Conservation (phyloP, 2,113 vertebrate genomes). For the Chauna torquata region DNA sequence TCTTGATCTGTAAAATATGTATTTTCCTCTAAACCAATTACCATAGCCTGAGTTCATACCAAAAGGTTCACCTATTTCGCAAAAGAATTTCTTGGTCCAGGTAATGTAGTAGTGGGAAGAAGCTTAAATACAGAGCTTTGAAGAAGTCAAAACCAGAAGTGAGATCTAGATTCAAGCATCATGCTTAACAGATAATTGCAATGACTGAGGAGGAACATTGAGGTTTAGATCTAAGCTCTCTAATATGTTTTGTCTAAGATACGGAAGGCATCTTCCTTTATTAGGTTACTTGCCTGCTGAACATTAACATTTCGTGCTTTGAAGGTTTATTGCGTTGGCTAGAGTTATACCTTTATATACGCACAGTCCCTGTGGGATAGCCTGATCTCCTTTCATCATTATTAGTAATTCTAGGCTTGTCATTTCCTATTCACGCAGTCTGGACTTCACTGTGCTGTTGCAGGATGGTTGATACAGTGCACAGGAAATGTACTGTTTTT, state of each 20-base stretch:
- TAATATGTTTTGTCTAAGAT: slow-evolving; percentile 51
- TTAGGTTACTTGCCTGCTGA: slow-evolving; percentile 60
- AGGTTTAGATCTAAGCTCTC: slow-evolving; percentile 40
- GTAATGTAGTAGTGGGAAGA: not conserved
- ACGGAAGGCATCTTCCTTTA: slow-evolving; percentile 63
- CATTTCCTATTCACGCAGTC: slow-evolving; percentile 44
- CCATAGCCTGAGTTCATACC: not conserved
- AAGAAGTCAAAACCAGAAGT: not conserved
- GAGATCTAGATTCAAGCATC: slow-evolving; percentile 8
- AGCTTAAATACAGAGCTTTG: not conserved
- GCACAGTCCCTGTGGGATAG: not conserved
- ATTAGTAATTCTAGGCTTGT: slow-evolving; percentile 12
- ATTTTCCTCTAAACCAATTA: not conserved
- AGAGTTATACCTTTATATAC: slow-evolving; percentile 47
- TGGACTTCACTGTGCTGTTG: not conserved
- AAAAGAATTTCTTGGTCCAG: not conserved
- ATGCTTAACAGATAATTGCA: slow-evolving; percentile 37
- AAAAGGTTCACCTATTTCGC: not conserved
- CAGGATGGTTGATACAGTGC: not conserved
- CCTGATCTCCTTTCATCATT: slow-evolving; percentile 13
- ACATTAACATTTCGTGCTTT: slow-evolving; percentile 47
- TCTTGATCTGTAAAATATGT: not conserved
- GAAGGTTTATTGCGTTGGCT: slow-evolving; percentile 61
- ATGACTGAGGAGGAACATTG: slow-evolving; percentile 15
- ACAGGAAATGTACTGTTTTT: slow-evolving; percentile 70